phyloP scores from a whole-genome alignment of 2,888 invertebrate genomes.

The Caenorhabditis japonica region DNA sequence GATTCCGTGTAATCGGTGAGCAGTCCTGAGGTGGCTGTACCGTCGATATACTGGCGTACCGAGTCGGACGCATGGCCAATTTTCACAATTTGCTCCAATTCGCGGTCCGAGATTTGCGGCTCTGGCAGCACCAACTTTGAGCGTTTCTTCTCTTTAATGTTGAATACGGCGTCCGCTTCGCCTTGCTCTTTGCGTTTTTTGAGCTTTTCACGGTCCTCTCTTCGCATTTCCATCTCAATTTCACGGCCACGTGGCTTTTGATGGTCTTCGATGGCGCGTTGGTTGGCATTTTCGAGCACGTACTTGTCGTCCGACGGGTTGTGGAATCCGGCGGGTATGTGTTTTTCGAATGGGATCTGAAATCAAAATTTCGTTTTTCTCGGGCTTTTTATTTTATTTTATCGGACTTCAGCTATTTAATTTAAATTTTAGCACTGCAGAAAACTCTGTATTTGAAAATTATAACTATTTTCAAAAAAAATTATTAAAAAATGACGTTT shows the following conservation, averaged over 20 bases:
- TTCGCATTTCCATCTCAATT: conserved; percentile 84
- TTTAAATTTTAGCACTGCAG: no score
- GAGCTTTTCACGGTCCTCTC: conserved; percentile 93
- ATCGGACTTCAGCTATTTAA: no score
- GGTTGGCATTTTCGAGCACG: conserved; percentile 58
- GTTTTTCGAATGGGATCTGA: conserved; percentile 84
- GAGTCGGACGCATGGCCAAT: conserved; percentile 83
- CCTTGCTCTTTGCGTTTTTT: conserved; percentile 86
- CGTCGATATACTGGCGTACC: conserved; percentile 85
- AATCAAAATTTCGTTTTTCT: conserved; percentile 14
- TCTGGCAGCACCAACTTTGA: conserved; percentile 92
- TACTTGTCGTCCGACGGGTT: conserved; percentile 90
- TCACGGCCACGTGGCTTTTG: conserved; percentile 65
- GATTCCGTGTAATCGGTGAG: conserved; percentile 89
- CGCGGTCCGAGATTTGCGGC: conserved; percentile 93
- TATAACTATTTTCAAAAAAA: no score
- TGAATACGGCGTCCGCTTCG: conserved; percentile 83
- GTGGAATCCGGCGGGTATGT: conserved; percentile 85
- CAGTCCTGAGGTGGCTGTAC: conserved; percentile 82
- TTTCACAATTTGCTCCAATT: conserved; percentile 81
- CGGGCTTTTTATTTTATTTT: no score
- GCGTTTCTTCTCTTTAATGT: conserved; percentile 75
- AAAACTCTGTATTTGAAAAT: no score
- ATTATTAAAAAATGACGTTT: no score
- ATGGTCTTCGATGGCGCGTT: conserved; percentile 67